These are phyloP conservation scores for Falcaria lacertinaria DNA, from an alignment of 2,888 invertebrate genomes.

Conservation along the genomic window DNA sequence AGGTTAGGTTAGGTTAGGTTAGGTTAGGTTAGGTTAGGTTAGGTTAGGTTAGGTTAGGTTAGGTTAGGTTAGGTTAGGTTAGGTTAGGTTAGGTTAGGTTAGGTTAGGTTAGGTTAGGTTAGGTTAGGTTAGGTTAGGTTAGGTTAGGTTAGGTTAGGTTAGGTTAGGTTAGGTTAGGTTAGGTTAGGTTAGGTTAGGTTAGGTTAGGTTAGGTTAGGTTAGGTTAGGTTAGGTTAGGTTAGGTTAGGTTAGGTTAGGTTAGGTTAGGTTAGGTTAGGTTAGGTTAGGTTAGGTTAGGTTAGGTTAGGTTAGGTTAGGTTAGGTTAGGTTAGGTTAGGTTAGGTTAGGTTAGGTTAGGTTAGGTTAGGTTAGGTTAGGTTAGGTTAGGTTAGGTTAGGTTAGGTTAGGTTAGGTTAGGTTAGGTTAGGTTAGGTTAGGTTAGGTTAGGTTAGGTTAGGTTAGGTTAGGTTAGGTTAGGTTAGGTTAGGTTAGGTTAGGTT, in stretches of 20 bases:
- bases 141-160: slow-evolving; percentile 11
- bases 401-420: slow-evolving; percentile 8
- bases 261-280: slow-evolving; percentile 8
- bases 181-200: slow-evolving; percentile 9
- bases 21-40: slow-evolving; percentile 9
- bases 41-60: slow-evolving; percentile 10
- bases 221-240: slow-evolving; percentile 6
- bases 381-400: slow-evolving; percentile 11
- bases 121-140: slow-evolving; percentile 13
- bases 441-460: slow-evolving; percentile 16
- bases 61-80: slow-evolving; percentile 7
- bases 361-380: slow-evolving; percentile 12
- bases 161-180: slow-evolving; percentile 11
- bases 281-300: slow-evolving; percentile 8
- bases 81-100: slow-evolving; percentile 7
- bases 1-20: slow-evolving; percentile 8
- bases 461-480: slow-evolving; percentile 21
- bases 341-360: slow-evolving; percentile 10
- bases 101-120: slow-evolving; percentile 11
- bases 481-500: slow-evolving; percentile 19
- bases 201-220: slow-evolving; percentile 7
- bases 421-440: slow-evolving; percentile 8
- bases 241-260: slow-evolving; percentile 7
- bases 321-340: slow-evolving; percentile 9
- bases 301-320: slow-evolving; percentile 8